Conservation (phyloP, 1,140 invertebrate genomes). For the Diachasmimorpha longicaudata region DNA sequence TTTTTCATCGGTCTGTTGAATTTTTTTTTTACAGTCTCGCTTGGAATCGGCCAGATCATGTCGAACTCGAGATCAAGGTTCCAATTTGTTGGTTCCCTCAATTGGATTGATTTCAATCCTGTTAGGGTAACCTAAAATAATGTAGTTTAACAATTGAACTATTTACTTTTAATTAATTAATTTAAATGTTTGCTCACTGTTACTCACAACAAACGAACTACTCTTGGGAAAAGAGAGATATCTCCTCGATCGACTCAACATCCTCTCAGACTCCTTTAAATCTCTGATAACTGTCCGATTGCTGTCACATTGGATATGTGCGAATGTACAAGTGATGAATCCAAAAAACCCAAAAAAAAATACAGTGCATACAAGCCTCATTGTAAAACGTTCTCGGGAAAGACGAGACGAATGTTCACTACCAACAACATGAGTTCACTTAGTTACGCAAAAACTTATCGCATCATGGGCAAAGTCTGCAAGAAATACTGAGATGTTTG, state of each 20-base stretch:
- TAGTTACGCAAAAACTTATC: neutral
- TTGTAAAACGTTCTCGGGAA: neutral
- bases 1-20: slow-evolving; percentile 14
- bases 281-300: slow-evolving; percentile 1
- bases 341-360: neutral
- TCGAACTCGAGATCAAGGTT: slow-evolving; percentile 55
- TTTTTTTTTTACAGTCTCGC: slow-evolving; percentile 13
- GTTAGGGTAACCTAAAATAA: slow-evolving; percentile 45
- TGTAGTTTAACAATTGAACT: too few species aligned
- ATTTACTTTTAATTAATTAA: too few species aligned
- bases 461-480: neutral
- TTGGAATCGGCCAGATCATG: slow-evolving; percentile 54
- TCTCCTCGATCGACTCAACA: slow-evolving; percentile 57
- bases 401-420: neutral
- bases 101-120: slow-evolving; percentile 48
- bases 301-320: neutral
- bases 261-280: slow-evolving; percentile 15
- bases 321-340: neutral
- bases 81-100: slow-evolving; percentile 47
- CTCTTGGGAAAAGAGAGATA: slow-evolving; percentile 66
- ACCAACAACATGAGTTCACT: neutral
- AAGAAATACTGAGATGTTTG: slow-evolving; percentile 30
- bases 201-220: slow-evolving; percentile 65
- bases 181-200: slow-evolving; percentile 6
- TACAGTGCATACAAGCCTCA: neutral